These are phyloP conservation scores for Pelecanus crispus DNA, from an alignment of 2,113 vertebrate species.

Conservation along the genomic window DNA sequence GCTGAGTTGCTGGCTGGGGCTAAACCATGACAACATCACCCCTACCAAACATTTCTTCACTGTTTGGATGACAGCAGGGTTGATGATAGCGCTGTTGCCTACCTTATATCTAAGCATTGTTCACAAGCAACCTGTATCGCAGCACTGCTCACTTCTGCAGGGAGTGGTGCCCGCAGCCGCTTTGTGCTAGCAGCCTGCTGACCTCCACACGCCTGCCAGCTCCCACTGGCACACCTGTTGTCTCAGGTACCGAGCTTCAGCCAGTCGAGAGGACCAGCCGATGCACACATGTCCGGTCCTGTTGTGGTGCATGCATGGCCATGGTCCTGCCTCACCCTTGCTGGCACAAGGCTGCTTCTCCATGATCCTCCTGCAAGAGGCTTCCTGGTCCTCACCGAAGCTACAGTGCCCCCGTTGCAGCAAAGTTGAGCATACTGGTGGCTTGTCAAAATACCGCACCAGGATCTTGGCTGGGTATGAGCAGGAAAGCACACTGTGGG, in stretches of 20 bases:
- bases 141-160: not conserved
- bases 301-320: rapidly evolving
- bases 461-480: not conserved
- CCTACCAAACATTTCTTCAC: not conserved
- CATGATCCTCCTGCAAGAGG: not conserved
- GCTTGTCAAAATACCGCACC: not conserved
- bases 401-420: not conserved
- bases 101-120: not conserved
- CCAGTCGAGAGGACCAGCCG: rapidly evolving
- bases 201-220: not conserved
- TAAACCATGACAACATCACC: too few relatives aligned
- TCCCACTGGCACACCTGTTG: rapidly evolving
- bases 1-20: too few relatives aligned
- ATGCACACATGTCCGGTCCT: not conserved
- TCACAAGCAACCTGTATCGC: too few relatives aligned
- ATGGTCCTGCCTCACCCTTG: not conserved
- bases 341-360: not conserved
- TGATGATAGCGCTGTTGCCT: rapidly evolving
- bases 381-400: not conserved
- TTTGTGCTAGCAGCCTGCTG: not conserved
- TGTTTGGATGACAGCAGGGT: not conserved
- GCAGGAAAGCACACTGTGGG: rapidly evolving
- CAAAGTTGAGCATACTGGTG: rapidly evolving
- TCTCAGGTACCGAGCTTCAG: not conserved
- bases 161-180: rapidly evolving